Conservation (phyloP, 2,113 vertebrate genomes). For the Sebastes fasciatus region DNA sequence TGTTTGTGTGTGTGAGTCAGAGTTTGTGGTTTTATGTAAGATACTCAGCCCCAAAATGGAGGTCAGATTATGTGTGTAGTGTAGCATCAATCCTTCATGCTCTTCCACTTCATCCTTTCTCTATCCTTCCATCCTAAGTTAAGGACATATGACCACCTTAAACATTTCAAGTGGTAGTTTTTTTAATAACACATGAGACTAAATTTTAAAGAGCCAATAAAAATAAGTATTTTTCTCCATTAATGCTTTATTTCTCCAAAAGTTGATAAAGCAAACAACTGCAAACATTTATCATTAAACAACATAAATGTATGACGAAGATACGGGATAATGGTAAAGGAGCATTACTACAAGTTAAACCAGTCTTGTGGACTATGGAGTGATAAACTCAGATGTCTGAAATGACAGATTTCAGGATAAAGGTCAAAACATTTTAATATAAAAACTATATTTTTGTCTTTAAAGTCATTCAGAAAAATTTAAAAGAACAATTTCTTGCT, state of each 20-base stretch:
- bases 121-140: neutral
- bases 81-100: neutral
- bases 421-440: no score
- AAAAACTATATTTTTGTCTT: no score
- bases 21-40: neutral
- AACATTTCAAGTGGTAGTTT: neutral
- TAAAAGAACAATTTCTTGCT: neutral
- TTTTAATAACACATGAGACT: neutral
- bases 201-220: neutral
- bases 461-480: no score
- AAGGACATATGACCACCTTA: no score
- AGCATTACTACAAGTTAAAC: neutral
- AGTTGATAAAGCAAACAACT: neutral
- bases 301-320: neutral
- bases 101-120: neutral
- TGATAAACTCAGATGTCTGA: no score
- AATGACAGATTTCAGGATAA: no score
- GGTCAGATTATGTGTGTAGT: neutral
- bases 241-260: neutral
- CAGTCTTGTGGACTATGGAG: no score
- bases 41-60: neutral
- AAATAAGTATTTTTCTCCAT: neutral
- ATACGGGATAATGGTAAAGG: neutral
- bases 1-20: neutral
- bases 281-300: neutral